A percentile compares a stretch with the other conserved stretches of the same genome.
These are phyloP conservation scores for Trachemys scripta DNA, from an alignment of 2,113 vertebrate species.

Conservation along the genomic window DNA sequence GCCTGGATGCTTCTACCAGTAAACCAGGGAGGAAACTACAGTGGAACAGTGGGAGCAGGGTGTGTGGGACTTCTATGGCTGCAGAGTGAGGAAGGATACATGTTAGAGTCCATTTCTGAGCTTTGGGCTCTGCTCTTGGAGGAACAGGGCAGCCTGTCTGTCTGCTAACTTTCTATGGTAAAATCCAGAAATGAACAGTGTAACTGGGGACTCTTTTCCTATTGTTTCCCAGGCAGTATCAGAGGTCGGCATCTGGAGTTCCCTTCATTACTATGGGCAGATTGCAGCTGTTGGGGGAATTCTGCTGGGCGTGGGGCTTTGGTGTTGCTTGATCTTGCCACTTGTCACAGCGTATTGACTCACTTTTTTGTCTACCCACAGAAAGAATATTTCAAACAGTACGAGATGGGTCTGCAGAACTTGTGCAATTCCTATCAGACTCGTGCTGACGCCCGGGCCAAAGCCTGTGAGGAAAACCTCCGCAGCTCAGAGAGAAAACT, in stretches of 20 bases:
- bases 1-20: not conserved
- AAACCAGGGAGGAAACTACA: not conserved
- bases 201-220: not conserved
- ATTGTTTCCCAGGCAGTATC: not conserved
- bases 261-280: not conserved
- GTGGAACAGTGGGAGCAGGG: not conserved
- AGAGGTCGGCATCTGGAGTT: not conserved
- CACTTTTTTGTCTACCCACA: constrained; percentile 51
- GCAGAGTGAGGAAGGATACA: not conserved
- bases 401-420: constrained; percentile 95
- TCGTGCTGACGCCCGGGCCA: constrained; percentile 90
- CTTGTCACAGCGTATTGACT: not conserved
- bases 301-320: not conserved
- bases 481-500: constrained; percentile 86
- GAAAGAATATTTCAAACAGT: constrained; percentile 99
- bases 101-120: not conserved
- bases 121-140: not conserved
- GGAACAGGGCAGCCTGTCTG: not conserved
- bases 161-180: not conserved
- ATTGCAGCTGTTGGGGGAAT: not conserved
- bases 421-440: constrained; percentile 96
- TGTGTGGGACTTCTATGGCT: not conserved
- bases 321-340: not conserved
- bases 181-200: not conserved
- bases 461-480: constrained; percentile 92